Evolutionary conservation across 2,113 vertebrate species (phyloP).

Genomic region (Oncorhynchus tshawytscha): DNA sequence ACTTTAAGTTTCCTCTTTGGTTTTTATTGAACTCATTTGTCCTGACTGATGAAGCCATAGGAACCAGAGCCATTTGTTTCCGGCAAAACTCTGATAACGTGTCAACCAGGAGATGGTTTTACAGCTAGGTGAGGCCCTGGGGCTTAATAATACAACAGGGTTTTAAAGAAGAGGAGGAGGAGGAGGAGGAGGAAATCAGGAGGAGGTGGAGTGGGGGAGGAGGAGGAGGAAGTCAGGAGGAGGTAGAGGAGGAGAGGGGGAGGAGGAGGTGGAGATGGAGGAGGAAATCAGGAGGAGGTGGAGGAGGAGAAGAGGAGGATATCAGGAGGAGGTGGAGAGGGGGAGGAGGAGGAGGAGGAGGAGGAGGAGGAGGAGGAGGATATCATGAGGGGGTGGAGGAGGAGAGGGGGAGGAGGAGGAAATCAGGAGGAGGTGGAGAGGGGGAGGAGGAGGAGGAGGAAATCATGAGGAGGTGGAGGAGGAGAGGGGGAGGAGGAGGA

Average conservation of each 20-base stretch:
- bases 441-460: background rate
- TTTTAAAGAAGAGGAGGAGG: background rate
- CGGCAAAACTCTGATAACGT: conserved; percentile 60
- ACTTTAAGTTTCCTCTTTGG: conserved; percentile 28
- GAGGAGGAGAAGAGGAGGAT: rapidly evolving
- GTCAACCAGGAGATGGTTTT: conserved; percentile 40
- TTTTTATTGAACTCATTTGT: conserved; percentile 62
- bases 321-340: too few relatives aligned
- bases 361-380: too few relatives aligned
- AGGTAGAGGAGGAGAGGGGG: too few relatives aligned
- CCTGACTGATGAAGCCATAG: conserved; percentile 52
- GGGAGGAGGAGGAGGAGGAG: too few relatives aligned
- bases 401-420: rapidly evolving
- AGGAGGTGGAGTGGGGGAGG: background rate
- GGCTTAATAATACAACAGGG: conserved; percentile 47
- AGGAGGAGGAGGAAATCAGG: background rate
- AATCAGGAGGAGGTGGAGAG: too few relatives aligned
- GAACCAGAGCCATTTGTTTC: conserved; percentile 57
- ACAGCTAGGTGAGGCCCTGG: conserved; percentile 41
- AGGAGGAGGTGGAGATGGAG: too few relatives aligned
- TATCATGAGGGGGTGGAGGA: rapidly evolving
- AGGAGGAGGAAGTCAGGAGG: too few relatives aligned
- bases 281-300: too few relatives aligned
- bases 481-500: background rate
- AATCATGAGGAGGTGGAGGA: too few relatives aligned